These are phyloP conservation scores for Myrmecophaga tridactyla DNA, from an alignment of 2,113 vertebrate species.

Conservation along the genomic window DNA sequence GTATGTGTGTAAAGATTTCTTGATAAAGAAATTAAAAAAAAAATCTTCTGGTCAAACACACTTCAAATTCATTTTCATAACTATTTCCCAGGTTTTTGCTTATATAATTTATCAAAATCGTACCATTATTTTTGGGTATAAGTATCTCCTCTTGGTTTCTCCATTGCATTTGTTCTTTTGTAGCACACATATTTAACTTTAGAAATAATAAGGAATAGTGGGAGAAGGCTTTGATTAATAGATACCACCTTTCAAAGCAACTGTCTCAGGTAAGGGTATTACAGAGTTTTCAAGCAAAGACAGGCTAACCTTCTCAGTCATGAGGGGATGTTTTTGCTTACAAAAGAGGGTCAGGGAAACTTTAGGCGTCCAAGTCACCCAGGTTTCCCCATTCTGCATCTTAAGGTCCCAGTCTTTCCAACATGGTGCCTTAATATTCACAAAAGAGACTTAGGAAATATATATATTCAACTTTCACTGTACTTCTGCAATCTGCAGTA, in stretches of 20 bases:
- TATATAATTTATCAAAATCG: slow-evolving; percentile 14
- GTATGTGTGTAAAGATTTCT: too few species aligned
- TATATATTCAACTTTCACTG: slow-evolving; percentile 25
- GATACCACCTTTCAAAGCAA: not conserved
- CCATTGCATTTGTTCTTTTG: not conserved
- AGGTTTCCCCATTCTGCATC: not conserved
- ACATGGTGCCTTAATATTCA: not conserved
- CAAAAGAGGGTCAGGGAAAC: not conserved
- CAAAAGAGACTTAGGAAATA: not conserved
- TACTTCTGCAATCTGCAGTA: not conserved
- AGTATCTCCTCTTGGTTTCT: not conserved
- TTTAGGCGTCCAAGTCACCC: not conserved
- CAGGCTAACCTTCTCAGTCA: not conserved
- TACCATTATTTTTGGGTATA: slow-evolving; percentile 12
- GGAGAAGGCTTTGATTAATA: not conserved
- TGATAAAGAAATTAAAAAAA: too few species aligned
- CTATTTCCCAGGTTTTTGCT: slow-evolving; percentile 14
- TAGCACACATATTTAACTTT: not conserved
- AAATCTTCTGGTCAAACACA: not conserved
- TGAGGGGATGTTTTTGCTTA: slow-evolving; percentile 9
- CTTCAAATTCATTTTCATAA: slow-evolving; percentile 31
- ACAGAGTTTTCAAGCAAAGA: not conserved
- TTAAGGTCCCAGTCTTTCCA: not conserved
- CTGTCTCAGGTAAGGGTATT: not conserved
- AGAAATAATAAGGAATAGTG: not conserved